Conservation (phyloP, 37 sponge, comb jelly and placozoan species). For the Halisarca cf. caerulea region DNA sequence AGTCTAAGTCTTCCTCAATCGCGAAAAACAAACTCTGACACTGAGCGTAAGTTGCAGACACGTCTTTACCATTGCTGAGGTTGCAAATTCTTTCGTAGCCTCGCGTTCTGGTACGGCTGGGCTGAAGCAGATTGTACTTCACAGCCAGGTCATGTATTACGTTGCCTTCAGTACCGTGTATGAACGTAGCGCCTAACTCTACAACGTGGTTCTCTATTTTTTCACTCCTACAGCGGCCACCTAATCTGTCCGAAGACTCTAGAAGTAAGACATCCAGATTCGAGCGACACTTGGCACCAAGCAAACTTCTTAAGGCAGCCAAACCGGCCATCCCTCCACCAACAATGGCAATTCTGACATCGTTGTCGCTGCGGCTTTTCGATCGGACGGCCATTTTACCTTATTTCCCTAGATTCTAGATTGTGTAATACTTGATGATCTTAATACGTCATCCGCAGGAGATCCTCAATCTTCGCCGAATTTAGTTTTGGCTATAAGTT, state of each 20-base stretch:
- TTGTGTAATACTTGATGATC: too few relatives aligned
- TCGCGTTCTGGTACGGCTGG: too few relatives aligned
- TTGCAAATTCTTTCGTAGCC: background rate
- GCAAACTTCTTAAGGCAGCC: background rate
- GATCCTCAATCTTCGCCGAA: too few relatives aligned
- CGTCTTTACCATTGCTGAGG: background rate
- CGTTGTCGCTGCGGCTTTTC: too few relatives aligned
- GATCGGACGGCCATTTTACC: too few relatives aligned
- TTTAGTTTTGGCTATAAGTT: too few relatives aligned
- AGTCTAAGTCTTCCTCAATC: background rate
- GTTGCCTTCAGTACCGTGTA: background rate
- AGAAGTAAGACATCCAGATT: background rate
- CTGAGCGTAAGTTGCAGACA: too few relatives aligned
- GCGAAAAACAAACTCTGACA: background rate
- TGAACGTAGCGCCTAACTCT: constrained; percentile 1
- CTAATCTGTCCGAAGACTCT: background rate
- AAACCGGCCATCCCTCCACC: constrained; percentile 1
- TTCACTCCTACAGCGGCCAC: background rate
- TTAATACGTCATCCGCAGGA: too few relatives aligned
- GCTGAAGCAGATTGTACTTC: background rate
- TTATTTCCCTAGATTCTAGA: too few relatives aligned
- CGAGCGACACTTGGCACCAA: background rate
- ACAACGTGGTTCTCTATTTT: background rate
- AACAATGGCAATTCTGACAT: background rate
- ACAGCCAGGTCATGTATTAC: background rate